Base-by-base conservation (phyloP, 2,888 invertebrate species). In the Synergus itoensis region DNA sequence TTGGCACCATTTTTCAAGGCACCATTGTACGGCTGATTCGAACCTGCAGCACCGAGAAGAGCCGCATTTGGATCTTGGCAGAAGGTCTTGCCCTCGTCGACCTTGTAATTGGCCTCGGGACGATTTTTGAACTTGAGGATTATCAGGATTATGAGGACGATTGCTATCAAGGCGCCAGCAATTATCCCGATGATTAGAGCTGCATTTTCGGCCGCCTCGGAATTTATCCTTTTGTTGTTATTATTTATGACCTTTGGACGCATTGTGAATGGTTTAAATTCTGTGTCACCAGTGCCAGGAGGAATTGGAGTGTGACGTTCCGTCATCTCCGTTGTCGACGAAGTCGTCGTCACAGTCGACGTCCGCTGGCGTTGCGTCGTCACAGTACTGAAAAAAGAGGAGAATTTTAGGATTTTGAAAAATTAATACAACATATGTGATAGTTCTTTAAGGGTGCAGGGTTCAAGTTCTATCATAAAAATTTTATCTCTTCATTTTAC, bases 91-190 rank as follows among this genome's bases (percentile, higher is more conserved):
- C 96, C 96, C 87, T 98, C 97, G 89, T 98, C 98, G 81, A 98
- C 96, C 92, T 98, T 99, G 92, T 98, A 99, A 78, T 96, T 96
- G n/a, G 96, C 96, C 91, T 98, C 98, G 77, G 97, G 95, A 82
- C 97, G 95, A 88, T 96, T 96, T 90, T 95, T 94, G 92, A 98
- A 96, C 93, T 98, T 97, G 87, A 98, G 94, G 87, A 99, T 97
- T 81, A 98, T 94, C 81, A 99, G 95, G 78, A 98, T 96, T 84
- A 99, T 95, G 84, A 99, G 94, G 77, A 99, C 96, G 84, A 98
- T 96, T 48, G 97, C 97, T 89, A 99, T 98, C 83, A 98, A 93
- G 60, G 97, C 97, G 67, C 97, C 98, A 4, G 98, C 98, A 81
- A 98, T 97, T 86, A 99, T 97, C 84, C 97, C 96, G 79, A 97